A percentile compares a stretch with the other conserved stretches of the same genome.
Conservation (phyloP, 2,888 invertebrate species). For the Crematogaster levior region DNA sequence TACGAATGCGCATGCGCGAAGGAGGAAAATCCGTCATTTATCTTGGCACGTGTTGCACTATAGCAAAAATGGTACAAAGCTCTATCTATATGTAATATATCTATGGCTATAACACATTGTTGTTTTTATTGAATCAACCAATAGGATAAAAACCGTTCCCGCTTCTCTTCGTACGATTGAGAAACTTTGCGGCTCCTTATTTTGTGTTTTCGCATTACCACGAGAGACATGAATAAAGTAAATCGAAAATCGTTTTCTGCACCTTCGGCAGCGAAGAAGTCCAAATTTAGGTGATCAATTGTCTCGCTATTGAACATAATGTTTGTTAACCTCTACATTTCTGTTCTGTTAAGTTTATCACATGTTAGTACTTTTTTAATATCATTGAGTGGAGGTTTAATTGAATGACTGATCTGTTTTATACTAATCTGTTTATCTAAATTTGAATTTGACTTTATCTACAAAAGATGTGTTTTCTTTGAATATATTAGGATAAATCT, state of each 20-base stretch:
- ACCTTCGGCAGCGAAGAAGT: slow-evolving; percentile 55
- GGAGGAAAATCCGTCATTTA: too few species aligned
- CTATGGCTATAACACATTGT: too few species aligned
- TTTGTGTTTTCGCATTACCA: slow-evolving; percentile 3
- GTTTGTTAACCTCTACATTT: slow-evolving; percentile 51
- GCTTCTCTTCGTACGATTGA: slow-evolving; percentile 26
- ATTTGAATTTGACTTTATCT: not conserved
- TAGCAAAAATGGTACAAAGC: too few species aligned
- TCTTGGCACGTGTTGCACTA: too few species aligned
- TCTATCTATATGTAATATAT: too few species aligned
- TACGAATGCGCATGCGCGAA: too few species aligned
- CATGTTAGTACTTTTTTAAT: too few species aligned
- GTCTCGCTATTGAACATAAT: not conserved
- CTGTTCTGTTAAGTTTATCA: too few species aligned
- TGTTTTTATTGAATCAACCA: too few species aligned
- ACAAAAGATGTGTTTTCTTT: not conserved
- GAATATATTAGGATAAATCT: not conserved
- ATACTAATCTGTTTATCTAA: not conserved
- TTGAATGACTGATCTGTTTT: not conserved
- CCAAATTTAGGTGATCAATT: slow-evolving; percentile 61
- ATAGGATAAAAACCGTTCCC: slow-evolving; percentile 45
- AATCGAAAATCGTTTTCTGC: slow-evolving; percentile 58
- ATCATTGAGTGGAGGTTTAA: too few species aligned
- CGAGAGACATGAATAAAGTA: slow-evolving; percentile 40
- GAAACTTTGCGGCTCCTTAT: not conserved